Conservation (phyloP, 2,888 invertebrate species). For the Asteroscopus sphinx region DNA sequence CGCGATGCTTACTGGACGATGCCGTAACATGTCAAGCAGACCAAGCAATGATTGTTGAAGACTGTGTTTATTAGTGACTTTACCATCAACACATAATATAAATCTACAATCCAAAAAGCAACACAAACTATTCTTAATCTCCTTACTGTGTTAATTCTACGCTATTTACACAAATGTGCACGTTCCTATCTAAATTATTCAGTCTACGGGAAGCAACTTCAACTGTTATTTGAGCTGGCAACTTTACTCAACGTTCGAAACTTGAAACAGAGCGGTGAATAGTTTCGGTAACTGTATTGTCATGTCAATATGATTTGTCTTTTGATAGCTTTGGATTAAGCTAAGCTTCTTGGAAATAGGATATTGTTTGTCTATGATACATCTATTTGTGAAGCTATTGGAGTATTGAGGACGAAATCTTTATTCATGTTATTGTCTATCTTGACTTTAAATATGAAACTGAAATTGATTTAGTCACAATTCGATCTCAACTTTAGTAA, state of each 20-base stretch:
- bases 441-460: no score
- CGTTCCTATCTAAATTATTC: slow-evolving; percentile 45
- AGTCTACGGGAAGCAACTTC: slow-evolving; percentile 24
- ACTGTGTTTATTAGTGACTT: no score
- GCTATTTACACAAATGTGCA: slow-evolving; percentile 14
- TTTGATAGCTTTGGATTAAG: slow-evolving; percentile 43
- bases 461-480: no score
- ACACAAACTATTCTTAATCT: slow-evolving; percentile 17
- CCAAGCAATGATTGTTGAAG: no score
- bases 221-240: slow-evolving; percentile 56
- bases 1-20: no score
- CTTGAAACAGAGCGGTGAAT: slow-evolving; percentile 42
- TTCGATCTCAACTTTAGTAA: no score
- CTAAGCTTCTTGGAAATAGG: slow-evolving; percentile 28
- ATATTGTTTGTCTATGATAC: slow-evolving; percentile 23
- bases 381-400: slow-evolving; percentile 8
- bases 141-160: slow-evolving; percentile 4
- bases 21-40: no score
- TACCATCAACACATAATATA: no score
- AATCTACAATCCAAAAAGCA: background rate
- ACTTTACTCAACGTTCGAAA: slow-evolving; percentile 45
- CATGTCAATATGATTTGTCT: slow-evolving; percentile 46
- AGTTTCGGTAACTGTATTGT: slow-evolving; percentile 47
- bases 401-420: slow-evolving; percentile 7
- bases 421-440: background rate